Base-by-base conservation (phyloP, 1,140 invertebrate genomes). In the Pomacea maculata region DNA sequence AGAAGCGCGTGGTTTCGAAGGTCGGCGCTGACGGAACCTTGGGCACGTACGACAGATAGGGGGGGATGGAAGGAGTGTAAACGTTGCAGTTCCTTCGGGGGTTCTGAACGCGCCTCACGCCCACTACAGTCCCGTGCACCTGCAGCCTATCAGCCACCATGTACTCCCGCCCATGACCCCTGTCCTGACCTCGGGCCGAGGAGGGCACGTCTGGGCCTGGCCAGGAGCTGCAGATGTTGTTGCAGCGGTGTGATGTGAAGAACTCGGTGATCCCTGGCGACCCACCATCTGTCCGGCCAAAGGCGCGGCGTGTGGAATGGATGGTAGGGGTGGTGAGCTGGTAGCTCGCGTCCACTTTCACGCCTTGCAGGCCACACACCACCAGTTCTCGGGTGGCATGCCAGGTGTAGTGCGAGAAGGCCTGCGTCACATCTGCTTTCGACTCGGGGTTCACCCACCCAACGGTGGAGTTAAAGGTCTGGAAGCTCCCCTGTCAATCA, bases 331-430 rank as follows among this genome's bases (percentile, higher is more conserved):
- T 83, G 55, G 80, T 82, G 11, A 85, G 67, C 17, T 65, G 73
- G 52, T 57, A 85, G 29, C 34, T 45, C 64, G 14, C n/a, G 29
- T 68, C 75, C 45, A 68, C 57, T 29, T 19, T 54, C 15, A 82
- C 77, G 14, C 85, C 85, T 52, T 86, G 83, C 21, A 86, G 75
- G 15, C 76, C 82, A 57, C 75, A 80, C 11, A 86, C 79, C 45
- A 86, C 65, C 21, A 82, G 52, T 7, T 78, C 61, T 71, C 76
- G 78, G 14, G 80, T 80, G 7, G 61, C 61, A 65, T 84, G 79
- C 83, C 84, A 86, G 2, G 81, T 82, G 78, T 80, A 86, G 72
- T 86, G 85, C 14, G 79, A 83, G 75, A 86, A 86, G 9, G 83
- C 83, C 55, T 80, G 70, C 19, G 80, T 71, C 64, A 84, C 29